Percentiles rank a stretch among this genome's conserved stretches.
phyloP scores from a whole-genome alignment of 2,888 invertebrate species.

The Formica aserva region DNA sequence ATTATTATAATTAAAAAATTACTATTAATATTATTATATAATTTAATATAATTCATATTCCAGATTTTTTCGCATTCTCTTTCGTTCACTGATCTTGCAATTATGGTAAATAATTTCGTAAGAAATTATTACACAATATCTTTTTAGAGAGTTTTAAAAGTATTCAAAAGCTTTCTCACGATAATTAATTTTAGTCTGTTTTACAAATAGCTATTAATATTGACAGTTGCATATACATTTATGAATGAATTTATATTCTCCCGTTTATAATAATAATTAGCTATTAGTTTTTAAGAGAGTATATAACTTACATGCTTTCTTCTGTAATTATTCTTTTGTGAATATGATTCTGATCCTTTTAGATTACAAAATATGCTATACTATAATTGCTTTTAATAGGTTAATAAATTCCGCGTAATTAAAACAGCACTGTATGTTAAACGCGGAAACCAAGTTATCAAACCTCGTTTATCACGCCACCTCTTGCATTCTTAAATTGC shows the following conservation, averaged over 20 bases:
- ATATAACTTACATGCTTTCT: background rate
- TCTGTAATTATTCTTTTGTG: constrained; percentile 26
- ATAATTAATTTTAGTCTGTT: background rate
- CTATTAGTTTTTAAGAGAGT: background rate
- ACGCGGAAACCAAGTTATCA: constrained; percentile 67
- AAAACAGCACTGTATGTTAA: constrained; percentile 35
- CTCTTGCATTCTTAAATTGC: constrained; percentile 75
- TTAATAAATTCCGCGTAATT: constrained; percentile 44
- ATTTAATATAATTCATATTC: background rate
- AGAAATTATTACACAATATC: background rate
- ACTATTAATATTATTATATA: background rate
- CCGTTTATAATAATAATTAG: background rate
- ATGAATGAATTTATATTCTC: background rate
- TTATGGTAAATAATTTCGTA: background rate
- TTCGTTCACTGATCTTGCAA: background rate
- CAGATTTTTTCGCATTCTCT: background rate
- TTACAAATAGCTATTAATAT: background rate
- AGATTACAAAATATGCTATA: constrained; percentile 10
- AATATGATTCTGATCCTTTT: background rate
- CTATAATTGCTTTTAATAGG: constrained; percentile 45
- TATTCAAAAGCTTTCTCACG: background rate
- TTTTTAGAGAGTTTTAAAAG: background rate
- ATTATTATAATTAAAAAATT: background rate
- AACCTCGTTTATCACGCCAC: constrained; percentile 70
- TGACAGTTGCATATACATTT: background rate